Base-by-base conservation (phyloP, 2,797 vertebrate species). In the Notoglanidium macrostoma region DNA sequence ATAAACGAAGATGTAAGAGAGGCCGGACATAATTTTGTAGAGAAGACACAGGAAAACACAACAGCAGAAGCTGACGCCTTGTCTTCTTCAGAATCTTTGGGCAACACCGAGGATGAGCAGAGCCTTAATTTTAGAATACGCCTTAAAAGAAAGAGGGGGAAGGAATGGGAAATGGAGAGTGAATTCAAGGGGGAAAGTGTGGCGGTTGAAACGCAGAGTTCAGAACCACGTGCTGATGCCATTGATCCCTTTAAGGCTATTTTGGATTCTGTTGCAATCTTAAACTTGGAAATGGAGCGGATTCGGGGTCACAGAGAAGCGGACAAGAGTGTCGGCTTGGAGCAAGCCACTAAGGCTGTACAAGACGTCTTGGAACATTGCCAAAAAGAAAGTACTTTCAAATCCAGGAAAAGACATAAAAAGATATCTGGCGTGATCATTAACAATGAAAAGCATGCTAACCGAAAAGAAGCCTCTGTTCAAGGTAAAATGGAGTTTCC, bases 251-350 rank as follows among this genome's bases (percentile, higher is more conserved):
- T 96, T 87, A 96, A 94, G 88, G 95, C 95, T 59, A 96, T 96
- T 86, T 94, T 96, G 94, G 95, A 96, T 88, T 96, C 95, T 0
- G 96, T 96, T 0, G 95, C 95, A 0, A 85, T 95, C 86, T 92
- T 96, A 85, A 96, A 96, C 90, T 93, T 94, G 93, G 95, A 96
- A 91, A 96, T 96, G 95, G 94, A 95, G 88, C 95, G 93, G 1
- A 94, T 94, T 80, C 94, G 93, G 80, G 93, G 93, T 73, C 88
- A 92, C 61, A 89, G 87, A 12, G 91, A 90, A 49, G 23, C 54
- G 0, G 91, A 91, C 68, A 89, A 89, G 5, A 93, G 95, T 0
- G 92, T 95, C n/a, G 94, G 26, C 90, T 94, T 35, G 91, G 93
- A 86, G 92, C 94, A 90, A 94, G 92, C 93, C 93, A 94, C 83